phyloP scores from a whole-genome alignment of 2,888 invertebrate genomes.

The Latheticus oryzae region DNA sequence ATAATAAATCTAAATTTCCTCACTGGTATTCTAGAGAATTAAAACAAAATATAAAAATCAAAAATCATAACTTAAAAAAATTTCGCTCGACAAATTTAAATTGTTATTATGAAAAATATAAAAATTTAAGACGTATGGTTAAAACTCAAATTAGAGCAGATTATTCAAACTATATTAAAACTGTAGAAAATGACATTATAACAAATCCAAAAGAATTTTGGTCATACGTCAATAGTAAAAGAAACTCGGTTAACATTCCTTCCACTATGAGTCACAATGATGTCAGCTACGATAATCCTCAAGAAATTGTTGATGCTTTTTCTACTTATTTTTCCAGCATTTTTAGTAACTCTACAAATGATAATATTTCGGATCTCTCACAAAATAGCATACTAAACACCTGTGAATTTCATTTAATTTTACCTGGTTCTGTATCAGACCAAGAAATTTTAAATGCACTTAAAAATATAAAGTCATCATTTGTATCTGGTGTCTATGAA shows the following conservation, averaged over 20 bases:
- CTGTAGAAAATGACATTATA: slow-evolving; percentile 1
- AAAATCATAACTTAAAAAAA: too few species aligned
- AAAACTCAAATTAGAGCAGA: not conserved
- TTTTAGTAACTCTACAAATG: not conserved
- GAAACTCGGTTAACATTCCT: not conserved
- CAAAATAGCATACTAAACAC: not conserved
- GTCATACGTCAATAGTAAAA: not conserved
- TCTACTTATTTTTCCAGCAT: not conserved
- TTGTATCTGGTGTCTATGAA: not conserved
- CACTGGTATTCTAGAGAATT: slow-evolving; percentile 1
- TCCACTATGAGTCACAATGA: not conserved
- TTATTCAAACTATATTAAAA: not conserved
- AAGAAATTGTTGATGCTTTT: slow-evolving; percentile 1
- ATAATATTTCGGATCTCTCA: not conserved
- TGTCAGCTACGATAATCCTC: not conserved
- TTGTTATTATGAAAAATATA: not conserved
- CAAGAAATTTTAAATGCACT: slow-evolving; percentile 1
- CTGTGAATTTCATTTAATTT: not conserved
- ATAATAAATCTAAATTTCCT: not conserved
- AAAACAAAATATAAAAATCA: too few species aligned
- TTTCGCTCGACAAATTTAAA: too few species aligned
- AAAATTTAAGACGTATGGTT: not conserved
- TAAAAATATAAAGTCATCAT: not conserved
- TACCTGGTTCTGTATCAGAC: not conserved
- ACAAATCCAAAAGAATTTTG: not conserved